phyloP scores from a whole-genome alignment of 2,797 vertebrate species.

The Petrocephalus sullivani region DNA sequence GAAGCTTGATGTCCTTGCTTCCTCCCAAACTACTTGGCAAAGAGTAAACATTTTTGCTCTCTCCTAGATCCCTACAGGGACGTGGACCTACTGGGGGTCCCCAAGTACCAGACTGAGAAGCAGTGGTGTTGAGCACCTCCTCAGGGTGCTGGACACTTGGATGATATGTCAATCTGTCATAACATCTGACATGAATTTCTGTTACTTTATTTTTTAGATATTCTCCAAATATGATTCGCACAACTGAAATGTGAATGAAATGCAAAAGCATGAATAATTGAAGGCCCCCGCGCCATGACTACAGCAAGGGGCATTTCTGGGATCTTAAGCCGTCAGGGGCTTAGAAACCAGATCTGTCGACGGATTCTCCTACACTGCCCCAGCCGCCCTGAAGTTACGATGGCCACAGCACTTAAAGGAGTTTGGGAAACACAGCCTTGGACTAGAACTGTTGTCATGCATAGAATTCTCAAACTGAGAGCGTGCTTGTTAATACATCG shows the following conservation, averaged over 20 bases:
- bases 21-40: too few relatives aligned
- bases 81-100: not conserved
- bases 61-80: not conserved
- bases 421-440: not conserved
- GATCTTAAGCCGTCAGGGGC: not conserved
- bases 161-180: not conserved
- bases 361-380: not conserved
- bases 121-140: not conserved
- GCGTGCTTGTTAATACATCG: not conserved
- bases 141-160: not conserved
- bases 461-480: not conserved
- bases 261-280: not conserved
- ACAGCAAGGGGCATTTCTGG: not conserved
- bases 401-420: not conserved
- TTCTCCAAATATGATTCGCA: not conserved
- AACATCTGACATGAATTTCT: not conserved
- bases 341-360: not conserved
- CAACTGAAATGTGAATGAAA: not conserved
- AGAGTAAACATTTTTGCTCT: too few relatives aligned
- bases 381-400: not conserved
- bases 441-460: not conserved
- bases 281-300: not conserved
- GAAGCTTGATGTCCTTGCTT: not conserved
- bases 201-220: not conserved
- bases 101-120: not conserved